Evolutionary conservation across 1,140 invertebrate genomes (phyloP), one percentile per base, ranked within the genome.

Genomic region (Cydia pomonella): DNA sequence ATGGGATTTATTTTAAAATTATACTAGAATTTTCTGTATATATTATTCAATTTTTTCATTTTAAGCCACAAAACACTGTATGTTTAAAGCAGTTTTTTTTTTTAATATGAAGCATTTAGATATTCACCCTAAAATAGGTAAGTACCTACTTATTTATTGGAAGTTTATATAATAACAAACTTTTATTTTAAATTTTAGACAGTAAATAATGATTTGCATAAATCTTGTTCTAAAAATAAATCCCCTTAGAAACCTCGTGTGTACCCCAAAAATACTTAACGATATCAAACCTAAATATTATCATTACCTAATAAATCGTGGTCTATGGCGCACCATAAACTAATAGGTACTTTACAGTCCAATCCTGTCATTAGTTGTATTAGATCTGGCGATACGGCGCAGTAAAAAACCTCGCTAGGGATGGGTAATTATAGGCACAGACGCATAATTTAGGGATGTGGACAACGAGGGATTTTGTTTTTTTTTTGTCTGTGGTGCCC

Each of bases 311-410:
- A 69, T 69, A 69, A 69, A 69, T 69, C 64, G 64, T 69, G 64
- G 27, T 69, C 64, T 69, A 69, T 41, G 64, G 27, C 18, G 64
- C 25, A 69, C 64, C 64, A 69, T 69, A 69, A 69, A 69, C 64
- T 69, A 69, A 69, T 69, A 69, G 64, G 64, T 69, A 38, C 64
- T 69, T 69, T 69, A 69, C 64, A 69, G 64, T 69, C 64, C 13
- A 69, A 69, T 69, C 64, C 64, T 69, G 64, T 69, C 64, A 69
- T 69, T 69, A 69, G 64, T 69, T 69, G 64, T 69, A 69, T 69
- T 38, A 69, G 64, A 69, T 69, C 64, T 69, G 64, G 64, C 64
- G 64, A 69, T 69, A 69, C 64, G 64, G n/a, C 13, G 27, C 64
- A n/a, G 29, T 69, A 69, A 69, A 69, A 69, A 69, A 69, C 64